Evolutionary conservation across 2,797 vertebrate species (phyloP).

Genomic region (Rachycentron canadum): DNA sequence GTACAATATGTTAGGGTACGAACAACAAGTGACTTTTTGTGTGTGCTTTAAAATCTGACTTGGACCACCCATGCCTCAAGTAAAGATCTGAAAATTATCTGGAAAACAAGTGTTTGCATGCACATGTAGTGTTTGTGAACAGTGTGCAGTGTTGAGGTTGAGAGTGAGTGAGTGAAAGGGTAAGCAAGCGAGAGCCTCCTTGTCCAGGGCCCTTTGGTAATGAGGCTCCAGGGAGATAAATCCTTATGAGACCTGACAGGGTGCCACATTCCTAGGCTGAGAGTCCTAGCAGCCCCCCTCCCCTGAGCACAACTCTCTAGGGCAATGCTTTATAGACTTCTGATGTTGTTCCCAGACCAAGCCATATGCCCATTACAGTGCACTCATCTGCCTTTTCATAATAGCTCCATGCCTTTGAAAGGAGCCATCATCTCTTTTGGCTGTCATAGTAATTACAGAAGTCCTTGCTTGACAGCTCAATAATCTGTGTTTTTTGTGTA

Average conservation of each 20-base stretch:
- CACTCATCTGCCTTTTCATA: conserved; percentile 43
- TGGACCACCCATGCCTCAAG: conserved; percentile 12
- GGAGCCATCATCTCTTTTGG: conserved; percentile 15
- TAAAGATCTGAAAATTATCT: conserved; percentile 27
- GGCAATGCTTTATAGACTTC: conserved; percentile 66
- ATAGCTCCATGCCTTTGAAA: conserved; percentile 16
- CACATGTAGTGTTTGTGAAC: conserved; percentile 25
- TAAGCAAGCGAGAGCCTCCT: conserved; percentile 61
- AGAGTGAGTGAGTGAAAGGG: conserved; percentile 40
- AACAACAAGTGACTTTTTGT: neutral
- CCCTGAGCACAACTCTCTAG: conserved; percentile 54
- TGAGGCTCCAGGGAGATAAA: conserved; percentile 81
- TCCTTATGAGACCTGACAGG: conserved; percentile 82
- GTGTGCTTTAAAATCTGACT: neutral
- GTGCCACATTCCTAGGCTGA: conserved; percentile 80
- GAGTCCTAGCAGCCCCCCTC: conserved; percentile 72
- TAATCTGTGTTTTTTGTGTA: conserved; percentile 1
- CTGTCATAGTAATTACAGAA: conserved; percentile 19
- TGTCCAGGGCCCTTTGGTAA: conserved; percentile 71
- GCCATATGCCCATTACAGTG: conserved; percentile 41
- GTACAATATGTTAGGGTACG: neutral
- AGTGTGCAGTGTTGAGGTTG: conserved; percentile 21
- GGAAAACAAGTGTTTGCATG: conserved; percentile 26
- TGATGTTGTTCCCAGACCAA: conserved; percentile 61
- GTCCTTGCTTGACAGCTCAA: conserved; percentile 9